Conservation (phyloP, 2,888 invertebrate species). For the Pollenia angustigena region DNA sequence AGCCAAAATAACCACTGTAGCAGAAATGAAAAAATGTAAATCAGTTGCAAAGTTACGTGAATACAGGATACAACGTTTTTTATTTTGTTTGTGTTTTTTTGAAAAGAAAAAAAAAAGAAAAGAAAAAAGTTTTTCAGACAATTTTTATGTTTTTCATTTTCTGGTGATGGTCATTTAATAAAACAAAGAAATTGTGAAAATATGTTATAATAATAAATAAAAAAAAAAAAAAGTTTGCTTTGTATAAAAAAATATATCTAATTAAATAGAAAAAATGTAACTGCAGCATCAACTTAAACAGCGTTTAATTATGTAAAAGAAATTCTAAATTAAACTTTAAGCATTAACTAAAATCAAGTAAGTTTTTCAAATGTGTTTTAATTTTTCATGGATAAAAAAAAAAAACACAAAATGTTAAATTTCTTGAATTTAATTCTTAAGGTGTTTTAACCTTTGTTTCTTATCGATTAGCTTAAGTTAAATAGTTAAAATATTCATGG, state of each 20-base stretch:
- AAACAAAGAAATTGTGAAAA: slow-evolving; percentile 45
- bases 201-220: slow-evolving; percentile 13
- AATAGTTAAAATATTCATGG: slow-evolving; percentile 69
- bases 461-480: slow-evolving; percentile 72
- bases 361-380: slow-evolving; percentile 26
- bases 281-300: slow-evolving; percentile 18
- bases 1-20: slow-evolving; percentile 44
- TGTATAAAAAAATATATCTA: slow-evolving; percentile 1
- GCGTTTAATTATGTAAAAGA: slow-evolving; percentile 51
- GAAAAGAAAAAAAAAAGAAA: slow-evolving; percentile 28
- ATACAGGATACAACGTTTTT: slow-evolving; percentile 73
- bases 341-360: slow-evolving; percentile 39
- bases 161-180: slow-evolving; percentile 37
- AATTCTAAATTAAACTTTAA: slow-evolving; percentile 18
- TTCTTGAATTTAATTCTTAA: slow-evolving; percentile 44
- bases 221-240: not conserved
- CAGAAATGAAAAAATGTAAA: slow-evolving; percentile 59
- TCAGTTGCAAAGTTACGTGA: slow-evolving; percentile 77
- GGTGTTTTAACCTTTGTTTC: slow-evolving; percentile 69
- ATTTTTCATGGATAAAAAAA: not conserved
- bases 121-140: slow-evolving; percentile 59
- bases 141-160: slow-evolving; percentile 42
- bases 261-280: slow-evolving; percentile 16
- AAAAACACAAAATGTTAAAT: not conserved
- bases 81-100: slow-evolving; percentile 63